Evolutionary conservation across 2,888 invertebrate species (phyloP), one percentile per base, ranked within the genome.

Genomic region (Osmoderma eremita): DNA sequence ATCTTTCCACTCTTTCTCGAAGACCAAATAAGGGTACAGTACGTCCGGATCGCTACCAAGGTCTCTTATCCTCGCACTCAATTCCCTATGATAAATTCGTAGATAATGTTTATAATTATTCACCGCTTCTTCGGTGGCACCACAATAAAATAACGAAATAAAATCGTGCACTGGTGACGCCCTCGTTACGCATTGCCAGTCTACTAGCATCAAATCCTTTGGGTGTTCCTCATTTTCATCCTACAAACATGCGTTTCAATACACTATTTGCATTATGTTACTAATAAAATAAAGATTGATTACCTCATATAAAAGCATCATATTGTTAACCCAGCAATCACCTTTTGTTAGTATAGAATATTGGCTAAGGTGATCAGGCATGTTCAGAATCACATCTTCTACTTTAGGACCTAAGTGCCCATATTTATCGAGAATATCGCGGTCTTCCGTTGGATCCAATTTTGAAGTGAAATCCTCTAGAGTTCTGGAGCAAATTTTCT

Each of bases 261-360:
- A 30, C 10, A 30, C 5, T 30, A 30, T 30, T n/a, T n/a, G n/a
- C n/a, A n/a, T n/a, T n/a, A n/a, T 30, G 30, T 30, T 30, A 30
- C 30, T 30, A 30, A n/a, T n/a, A n/a, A n/a, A n/a, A n/a, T n/a
- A n/a, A n/a, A n/a, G n/a, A n/a, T n/a, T n/a, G n/a, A n/a, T n/a
- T 53, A 65, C 71, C 64, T 66, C 63, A 49, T 72, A 72, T 45
- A 61, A 64, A 38, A 69, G 64, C 67, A 72, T 68, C 58, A 68
- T 69, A 48, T 72, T 72, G 36, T 69, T 72, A 42, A 67, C 65
- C 72, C 72, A 72, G 58, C 70, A 69, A 67, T 72, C 72, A 10
- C 70, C 70, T 22, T 72, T 70, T 12, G 62, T 39, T 15, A 72
- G 12, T 22, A 68, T 67, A 0, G 39, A 38, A 36, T 66, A 66